Base-by-base conservation (phyloP, 2,797 vertebrate genomes). In the Podarcis siculus region DNA sequence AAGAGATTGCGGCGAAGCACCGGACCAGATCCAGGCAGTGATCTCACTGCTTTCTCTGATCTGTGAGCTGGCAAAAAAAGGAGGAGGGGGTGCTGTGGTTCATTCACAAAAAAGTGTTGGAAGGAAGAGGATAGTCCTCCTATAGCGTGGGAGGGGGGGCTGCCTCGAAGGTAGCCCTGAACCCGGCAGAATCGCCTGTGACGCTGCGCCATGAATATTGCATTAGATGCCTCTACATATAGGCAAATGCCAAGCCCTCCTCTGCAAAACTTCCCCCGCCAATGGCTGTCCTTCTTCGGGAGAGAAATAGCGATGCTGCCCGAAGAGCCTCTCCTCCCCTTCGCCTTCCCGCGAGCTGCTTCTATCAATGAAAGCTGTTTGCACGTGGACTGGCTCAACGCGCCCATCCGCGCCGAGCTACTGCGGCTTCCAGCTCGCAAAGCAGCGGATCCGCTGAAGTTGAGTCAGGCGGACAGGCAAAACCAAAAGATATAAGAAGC, bases 21-120 rank as follows among this genome's bases (percentile, higher is more conserved):
- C 91, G 95, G 96, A 96, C 96, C 97, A 95, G 95, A 97, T 98
- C 97, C 89, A 87, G 97, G 97, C 95, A 97, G 96, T 96, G 95
- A 97, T 96, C 96, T 95, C 88, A 91, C 72, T 35, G 95, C 95
- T 94, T 95, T n/a, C 30, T 97, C 96, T 96, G 97, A 97, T 97
- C 97, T 94, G 95, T 94, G 97, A 97, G 96, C 97, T 97, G 97
- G 93, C 95, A 94, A 96, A 95, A 97, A 95, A 27, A 45, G 66
- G 45, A 19, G 32, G 39, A 42, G 35, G 69, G 32, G 71, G 42
- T 15, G n/a, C 2, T 19, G 95, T 94, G 95, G 95, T 97, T 97
- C 97, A 97, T 97, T 98, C 98, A 98, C 97, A 97, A 97, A 95
- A 64, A 64, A 13, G 49, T 55, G 49, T 55, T 55, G 49, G 49